phyloP scores from a whole-genome alignment of 2,888 invertebrate genomes.

The Apotomis capreana region DNA sequence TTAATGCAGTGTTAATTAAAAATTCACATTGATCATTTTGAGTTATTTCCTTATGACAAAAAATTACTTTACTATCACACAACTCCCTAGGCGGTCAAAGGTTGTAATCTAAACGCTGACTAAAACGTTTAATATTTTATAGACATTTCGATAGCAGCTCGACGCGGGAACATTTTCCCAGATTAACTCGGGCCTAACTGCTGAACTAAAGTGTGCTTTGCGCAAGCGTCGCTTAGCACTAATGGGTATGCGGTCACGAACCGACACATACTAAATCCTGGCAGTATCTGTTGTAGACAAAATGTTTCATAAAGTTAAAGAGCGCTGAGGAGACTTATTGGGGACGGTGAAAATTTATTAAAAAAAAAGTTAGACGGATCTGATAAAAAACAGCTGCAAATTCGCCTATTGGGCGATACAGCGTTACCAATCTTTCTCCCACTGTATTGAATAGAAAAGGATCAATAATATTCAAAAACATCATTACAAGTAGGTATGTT shows the following conservation, averaged over 20 bases:
- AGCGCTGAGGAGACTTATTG: neutral
- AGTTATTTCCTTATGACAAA: too few relatives aligned
- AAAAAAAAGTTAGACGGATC: too few relatives aligned
- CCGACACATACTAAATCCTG: slow-evolving; percentile 52
- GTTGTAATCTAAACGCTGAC: slow-evolving; percentile 16
- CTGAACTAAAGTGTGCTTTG: slow-evolving; percentile 57
- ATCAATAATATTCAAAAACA: too few relatives aligned
- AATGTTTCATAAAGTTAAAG: slow-evolving; percentile 56
- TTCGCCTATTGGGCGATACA: too few relatives aligned
- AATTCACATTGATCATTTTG: too few relatives aligned
- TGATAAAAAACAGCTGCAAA: too few relatives aligned
- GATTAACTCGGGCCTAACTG: slow-evolving; percentile 53
- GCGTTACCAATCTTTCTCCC: too few relatives aligned
- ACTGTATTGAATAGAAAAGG: too few relatives aligned
- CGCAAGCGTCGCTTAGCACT: slow-evolving; percentile 53
- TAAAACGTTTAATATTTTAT: slow-evolving; percentile 36
- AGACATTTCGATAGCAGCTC: slow-evolving; percentile 35
- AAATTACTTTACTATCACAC: too few relatives aligned
- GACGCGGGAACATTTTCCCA: slow-evolving; percentile 48
- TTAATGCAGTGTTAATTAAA: too few relatives aligned
- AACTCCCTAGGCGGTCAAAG: neutral
- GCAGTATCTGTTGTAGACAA: slow-evolving; percentile 54
- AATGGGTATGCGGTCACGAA: slow-evolving; percentile 61
- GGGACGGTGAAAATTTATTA: neutral
- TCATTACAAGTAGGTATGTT: too few relatives aligned